A percentile compares a stretch with the other conserved stretches of the same genome.
Evolutionary conservation across 2,113 vertebrate species (phyloP).

Genomic region (Apteryx owenii): DNA sequence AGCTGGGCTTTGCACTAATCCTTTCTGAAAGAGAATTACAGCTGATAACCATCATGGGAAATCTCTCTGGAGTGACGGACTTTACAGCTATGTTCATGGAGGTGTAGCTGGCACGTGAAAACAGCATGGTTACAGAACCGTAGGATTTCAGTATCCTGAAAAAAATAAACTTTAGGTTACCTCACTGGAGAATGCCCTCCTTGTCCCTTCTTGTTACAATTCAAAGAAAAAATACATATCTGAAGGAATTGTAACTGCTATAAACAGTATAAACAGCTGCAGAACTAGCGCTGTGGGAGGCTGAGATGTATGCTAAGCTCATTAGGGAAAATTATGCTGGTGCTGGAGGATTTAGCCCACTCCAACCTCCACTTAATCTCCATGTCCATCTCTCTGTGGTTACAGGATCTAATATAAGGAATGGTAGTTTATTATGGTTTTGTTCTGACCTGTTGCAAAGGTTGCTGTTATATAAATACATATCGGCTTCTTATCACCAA

Average conservation of each 20-base stretch:
- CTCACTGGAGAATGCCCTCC: background rate
- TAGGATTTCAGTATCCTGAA: background rate
- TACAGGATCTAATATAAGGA: background rate
- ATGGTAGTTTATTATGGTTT: slow-evolving; percentile 3
- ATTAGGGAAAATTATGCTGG: accelerated
- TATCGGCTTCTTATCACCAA: background rate
- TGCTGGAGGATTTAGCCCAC: background rate
- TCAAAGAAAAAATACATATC: background rate
- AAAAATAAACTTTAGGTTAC: background rate
- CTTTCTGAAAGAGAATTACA: background rate
- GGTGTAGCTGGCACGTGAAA: background rate
- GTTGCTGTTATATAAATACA: slow-evolving; percentile 50
- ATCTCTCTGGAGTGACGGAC: background rate
- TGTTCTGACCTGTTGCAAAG: slow-evolving; percentile 26
- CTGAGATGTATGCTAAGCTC: accelerated
- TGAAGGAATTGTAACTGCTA: background rate
- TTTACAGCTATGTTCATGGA: background rate
- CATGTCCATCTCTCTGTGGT: background rate
- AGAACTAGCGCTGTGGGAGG: background rate
- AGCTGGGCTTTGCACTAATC: background rate
- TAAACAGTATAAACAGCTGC: background rate
- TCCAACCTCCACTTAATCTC: background rate
- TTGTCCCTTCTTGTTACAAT: background rate
- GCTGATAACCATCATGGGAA: background rate
- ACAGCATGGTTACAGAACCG: background rate